phyloP scores from a whole-genome alignment of 2,888 invertebrate species.

The Callinectes sapidus region DNA sequence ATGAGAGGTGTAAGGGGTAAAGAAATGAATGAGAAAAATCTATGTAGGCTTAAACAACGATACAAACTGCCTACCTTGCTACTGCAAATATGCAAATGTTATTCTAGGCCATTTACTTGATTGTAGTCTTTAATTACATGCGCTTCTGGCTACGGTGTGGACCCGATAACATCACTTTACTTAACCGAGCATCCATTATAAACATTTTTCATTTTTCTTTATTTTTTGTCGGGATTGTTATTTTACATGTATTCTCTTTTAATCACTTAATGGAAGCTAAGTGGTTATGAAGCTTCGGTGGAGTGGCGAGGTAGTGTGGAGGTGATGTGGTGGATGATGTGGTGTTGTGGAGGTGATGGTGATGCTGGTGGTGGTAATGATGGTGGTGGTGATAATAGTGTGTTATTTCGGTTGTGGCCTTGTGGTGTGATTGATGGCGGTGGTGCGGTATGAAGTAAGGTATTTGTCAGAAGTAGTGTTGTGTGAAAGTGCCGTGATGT shows the following conservation, averaged over 20 bases:
- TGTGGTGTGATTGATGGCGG: background rate
- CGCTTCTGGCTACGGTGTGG: background rate
- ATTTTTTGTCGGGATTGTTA: background rate
- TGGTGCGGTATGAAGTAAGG: background rate
- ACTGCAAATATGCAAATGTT: background rate
- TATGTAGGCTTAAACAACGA: background rate
- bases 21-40: background rate
- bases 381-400: background rate
- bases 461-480: background rate
- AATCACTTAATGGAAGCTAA: background rate
- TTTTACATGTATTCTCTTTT: background rate
- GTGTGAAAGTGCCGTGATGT: background rate
- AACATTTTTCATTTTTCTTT: background rate
- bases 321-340: background rate
- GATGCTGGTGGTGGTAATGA: background rate
- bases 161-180: background rate
- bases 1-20: background rate
- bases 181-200: background rate
- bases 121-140: background rate
- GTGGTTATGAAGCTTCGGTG: background rate
- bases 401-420: background rate
- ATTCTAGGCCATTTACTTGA: background rate
- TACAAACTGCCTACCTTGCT: background rate
- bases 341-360: background rate
- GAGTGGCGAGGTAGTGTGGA: background rate